Percentiles rank a stretch among this genome's conserved stretches.
Evolutionary conservation across 2,113 vertebrate species (phyloP).

Genomic region (Bagarius yarrelli): DNA sequence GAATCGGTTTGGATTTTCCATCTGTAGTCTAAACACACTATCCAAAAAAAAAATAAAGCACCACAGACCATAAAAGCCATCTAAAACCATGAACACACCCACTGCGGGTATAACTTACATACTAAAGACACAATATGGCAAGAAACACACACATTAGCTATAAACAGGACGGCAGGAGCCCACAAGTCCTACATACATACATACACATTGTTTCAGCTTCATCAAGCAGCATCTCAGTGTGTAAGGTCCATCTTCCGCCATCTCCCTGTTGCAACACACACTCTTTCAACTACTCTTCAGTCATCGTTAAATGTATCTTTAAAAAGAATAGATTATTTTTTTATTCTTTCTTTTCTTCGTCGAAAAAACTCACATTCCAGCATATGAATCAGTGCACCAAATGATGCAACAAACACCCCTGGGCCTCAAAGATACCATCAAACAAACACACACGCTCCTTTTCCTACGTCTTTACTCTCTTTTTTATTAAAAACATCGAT

Average conservation of each 20-base stretch:
- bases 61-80: too few relatives aligned
- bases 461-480: constrained; percentile 46
- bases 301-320: constrained; percentile 30
- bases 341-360: background rate
- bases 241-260: background rate
- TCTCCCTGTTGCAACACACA: background rate
- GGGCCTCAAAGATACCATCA: constrained; percentile 43
- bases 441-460: constrained; percentile 34
- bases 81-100: too few relatives aligned
- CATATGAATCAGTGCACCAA: constrained; percentile 65
- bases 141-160: too few relatives aligned
- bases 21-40: too few relatives aligned
- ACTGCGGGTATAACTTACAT: too few relatives aligned
- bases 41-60: too few relatives aligned
- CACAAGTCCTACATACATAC: too few relatives aligned
- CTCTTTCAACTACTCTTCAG: constrained; percentile 12
- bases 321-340: constrained; percentile 19
- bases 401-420: constrained; percentile 44
- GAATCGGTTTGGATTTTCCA: too few relatives aligned
- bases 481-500: constrained; percentile 68
- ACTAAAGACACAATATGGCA: too few relatives aligned
- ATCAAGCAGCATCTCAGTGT: background rate
- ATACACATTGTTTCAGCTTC: background rate
- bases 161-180: too few relatives aligned
- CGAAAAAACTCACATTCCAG: constrained; percentile 35